These are phyloP conservation scores for Vireo altiloquus DNA, from an alignment of 2,113 vertebrate genomes.

Conservation along the genomic window DNA sequence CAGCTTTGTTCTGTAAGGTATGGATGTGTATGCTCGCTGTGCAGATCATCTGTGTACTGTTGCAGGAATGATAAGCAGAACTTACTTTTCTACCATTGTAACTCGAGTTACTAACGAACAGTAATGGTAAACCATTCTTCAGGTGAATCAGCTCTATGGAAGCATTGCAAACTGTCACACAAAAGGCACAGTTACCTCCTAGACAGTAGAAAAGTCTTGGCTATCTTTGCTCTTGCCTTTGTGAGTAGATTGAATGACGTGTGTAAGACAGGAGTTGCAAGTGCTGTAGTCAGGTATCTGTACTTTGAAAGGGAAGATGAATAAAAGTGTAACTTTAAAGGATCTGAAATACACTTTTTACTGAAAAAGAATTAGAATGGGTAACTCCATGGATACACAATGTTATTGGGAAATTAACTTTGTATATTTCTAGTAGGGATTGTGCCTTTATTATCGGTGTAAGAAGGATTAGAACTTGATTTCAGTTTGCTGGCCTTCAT, in stretches of 20 bases:
- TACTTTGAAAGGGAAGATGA: background rate
- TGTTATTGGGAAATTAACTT: background rate
- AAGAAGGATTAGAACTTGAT: background rate
- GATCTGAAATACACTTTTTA: background rate
- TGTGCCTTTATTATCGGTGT: background rate
- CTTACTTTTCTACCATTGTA: background rate
- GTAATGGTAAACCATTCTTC: background rate
- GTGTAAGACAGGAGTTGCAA: background rate
- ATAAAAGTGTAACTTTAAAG: background rate
- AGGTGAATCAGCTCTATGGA: background rate
- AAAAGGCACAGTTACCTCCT: background rate
- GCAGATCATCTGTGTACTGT: rapidly evolving
- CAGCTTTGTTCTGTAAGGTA: background rate
- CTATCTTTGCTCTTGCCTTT: background rate
- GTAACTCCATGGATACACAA: background rate
- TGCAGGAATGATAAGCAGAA: background rate
- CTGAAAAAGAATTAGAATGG: background rate
- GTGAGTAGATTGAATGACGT: background rate
- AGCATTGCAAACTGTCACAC: too few species aligned
- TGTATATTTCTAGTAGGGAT: background rate
- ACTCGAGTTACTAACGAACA: background rate
- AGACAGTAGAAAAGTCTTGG: background rate
- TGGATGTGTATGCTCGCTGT: rapidly evolving
- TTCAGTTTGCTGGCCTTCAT: background rate
- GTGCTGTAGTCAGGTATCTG: background rate